phyloP scores from a whole-genome alignment of 2,113 vertebrate species.

The Sapajus apella region DNA sequence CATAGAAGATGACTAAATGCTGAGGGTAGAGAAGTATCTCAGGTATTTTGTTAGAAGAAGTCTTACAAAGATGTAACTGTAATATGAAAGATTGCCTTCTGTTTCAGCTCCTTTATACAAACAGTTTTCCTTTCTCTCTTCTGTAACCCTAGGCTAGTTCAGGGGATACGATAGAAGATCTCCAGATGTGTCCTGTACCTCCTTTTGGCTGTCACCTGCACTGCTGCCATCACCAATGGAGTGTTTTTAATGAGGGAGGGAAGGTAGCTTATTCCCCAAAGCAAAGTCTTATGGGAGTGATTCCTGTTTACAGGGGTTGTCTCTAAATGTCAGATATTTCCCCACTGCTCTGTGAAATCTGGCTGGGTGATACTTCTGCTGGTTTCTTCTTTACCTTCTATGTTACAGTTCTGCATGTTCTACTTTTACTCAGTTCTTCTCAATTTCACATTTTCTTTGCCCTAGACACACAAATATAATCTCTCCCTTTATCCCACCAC shows the following conservation, averaged over 20 bases:
- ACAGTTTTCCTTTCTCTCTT: slow-evolving; percentile 39
- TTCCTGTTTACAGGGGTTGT: slow-evolving; percentile 18
- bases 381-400: slow-evolving; percentile 63
- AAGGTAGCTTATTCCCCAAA: slow-evolving; percentile 66
- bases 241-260: slow-evolving; percentile 75
- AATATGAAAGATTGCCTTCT: background rate
- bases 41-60: background rate
- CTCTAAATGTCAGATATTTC: slow-evolving; percentile 30
- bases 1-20: background rate
- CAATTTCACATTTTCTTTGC: slow-evolving; percentile 67
- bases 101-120: background rate
- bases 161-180: slow-evolving; percentile 83
- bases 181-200: slow-evolving; percentile 34
- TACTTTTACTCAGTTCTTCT: slow-evolving; percentile 49
- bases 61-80: background rate
- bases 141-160: slow-evolving; percentile 80
- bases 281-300: slow-evolving; percentile 46
- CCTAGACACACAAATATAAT: slow-evolving; percentile 55
- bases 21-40: background rate
- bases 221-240: slow-evolving; percentile 67
- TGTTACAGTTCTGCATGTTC: slow-evolving; percentile 75
- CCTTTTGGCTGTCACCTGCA: slow-evolving; percentile 57
- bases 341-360: slow-evolving; percentile 62
- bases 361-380: slow-evolving; percentile 62
- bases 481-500: slow-evolving; percentile 22